These are phyloP conservation scores for Scarus forsteni DNA, from an alignment of 2,797 vertebrate genomes.

Conservation along the genomic window DNA sequence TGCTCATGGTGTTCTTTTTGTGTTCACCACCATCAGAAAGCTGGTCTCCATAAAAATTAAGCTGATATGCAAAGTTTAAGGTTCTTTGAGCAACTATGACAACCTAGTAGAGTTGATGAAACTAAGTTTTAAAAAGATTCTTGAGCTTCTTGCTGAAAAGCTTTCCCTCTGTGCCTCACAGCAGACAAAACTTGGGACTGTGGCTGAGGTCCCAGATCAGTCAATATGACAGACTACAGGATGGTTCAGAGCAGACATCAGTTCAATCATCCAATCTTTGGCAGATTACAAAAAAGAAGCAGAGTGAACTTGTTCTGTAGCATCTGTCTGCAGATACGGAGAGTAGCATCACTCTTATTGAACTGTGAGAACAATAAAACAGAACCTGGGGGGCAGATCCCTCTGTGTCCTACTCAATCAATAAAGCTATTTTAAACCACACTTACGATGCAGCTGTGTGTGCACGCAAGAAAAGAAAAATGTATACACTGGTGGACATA, in stretches of 20 bases:
- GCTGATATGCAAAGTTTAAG: not conserved
- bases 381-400: constrained; percentile 73
- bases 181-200: constrained; percentile 25
- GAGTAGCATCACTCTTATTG: constrained; percentile 75
- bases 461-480: not conserved
- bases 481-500: not conserved
- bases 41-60: not conserved
- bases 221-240: constrained; percentile 71
- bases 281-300: constrained; percentile 63
- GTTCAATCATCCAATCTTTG: constrained; percentile 78
- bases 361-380: constrained; percentile 81
- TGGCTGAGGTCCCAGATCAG: constrained; percentile 58
- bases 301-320: constrained; percentile 68
- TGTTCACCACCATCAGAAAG: too few species aligned
- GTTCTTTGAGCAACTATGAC: not conserved
- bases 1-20: too few species aligned
- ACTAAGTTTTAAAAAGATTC: too few species aligned
- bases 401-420: constrained; percentile 69
- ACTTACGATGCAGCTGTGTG: constrained; percentile 45
- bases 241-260: constrained; percentile 72
- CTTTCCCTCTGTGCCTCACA: not conserved
- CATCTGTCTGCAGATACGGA: constrained; percentile 70
- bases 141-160: too few species aligned
- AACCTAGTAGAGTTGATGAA: too few species aligned
- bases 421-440: constrained; percentile 79